phyloP scores from a whole-genome alignment of 2,888 invertebrate species.

The Drepana falcataria region DNA sequence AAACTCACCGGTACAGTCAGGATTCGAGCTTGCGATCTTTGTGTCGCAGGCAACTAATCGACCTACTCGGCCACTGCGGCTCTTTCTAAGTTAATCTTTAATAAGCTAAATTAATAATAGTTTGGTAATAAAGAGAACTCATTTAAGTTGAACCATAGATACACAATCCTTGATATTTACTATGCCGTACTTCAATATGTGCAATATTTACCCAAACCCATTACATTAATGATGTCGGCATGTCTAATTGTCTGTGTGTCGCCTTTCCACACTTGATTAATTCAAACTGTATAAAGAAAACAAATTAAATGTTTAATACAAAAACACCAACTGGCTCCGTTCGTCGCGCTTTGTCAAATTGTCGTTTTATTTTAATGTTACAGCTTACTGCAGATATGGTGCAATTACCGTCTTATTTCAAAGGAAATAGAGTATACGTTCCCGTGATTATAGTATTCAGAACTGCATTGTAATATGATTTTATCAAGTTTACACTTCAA shows the following conservation, averaged over 20 bases:
- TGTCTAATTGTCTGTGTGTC: constrained; percentile 50
- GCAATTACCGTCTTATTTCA: constrained; percentile 2
- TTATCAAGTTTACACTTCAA: neutral
- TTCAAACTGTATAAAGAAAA: constrained; percentile 57
- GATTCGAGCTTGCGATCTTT: too few species aligned
- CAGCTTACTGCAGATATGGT: neutral
- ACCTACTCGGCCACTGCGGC: too few species aligned
- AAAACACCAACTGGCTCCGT: constrained; percentile 61
- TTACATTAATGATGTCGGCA: constrained; percentile 61
- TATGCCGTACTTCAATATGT: too few species aligned
- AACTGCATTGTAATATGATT: neutral
- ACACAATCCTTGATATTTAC: too few species aligned
- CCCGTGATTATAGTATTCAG: too few species aligned
- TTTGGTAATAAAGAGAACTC: too few species aligned
- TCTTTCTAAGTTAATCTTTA: too few species aligned
- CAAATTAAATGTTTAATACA: constrained; percentile 75
- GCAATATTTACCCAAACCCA: constrained; percentile 20
- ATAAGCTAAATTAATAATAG: too few species aligned
- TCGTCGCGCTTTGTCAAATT: constrained; percentile 48
- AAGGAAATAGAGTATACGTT: neutral
- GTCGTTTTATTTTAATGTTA: constrained; percentile 14
- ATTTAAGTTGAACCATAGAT: too few species aligned
- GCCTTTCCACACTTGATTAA: constrained; percentile 44
- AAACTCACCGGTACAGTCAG: too few species aligned
- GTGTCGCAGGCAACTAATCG: too few species aligned